phyloP scores from a whole-genome alignment of 2,888 invertebrate genomes.

The Eupithecia subfuscata region DNA sequence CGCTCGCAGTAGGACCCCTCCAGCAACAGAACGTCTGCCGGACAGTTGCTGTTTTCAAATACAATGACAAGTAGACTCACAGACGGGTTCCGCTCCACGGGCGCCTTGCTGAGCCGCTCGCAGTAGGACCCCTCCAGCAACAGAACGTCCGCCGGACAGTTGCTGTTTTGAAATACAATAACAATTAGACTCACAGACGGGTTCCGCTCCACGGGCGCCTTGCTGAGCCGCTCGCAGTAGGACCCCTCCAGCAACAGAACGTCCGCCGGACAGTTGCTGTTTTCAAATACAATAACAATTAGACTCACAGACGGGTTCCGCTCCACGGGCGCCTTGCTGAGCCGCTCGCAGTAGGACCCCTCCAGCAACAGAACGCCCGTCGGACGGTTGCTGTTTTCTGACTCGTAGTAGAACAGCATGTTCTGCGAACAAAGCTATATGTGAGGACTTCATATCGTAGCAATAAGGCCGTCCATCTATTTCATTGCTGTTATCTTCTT shows the following conservation, averaged over 20 bases:
- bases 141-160: slow-evolving; percentile 92
- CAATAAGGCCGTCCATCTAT: background rate
- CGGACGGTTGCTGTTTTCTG: slow-evolving; percentile 90
- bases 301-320: slow-evolving; percentile 70
- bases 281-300: slow-evolving; percentile 54
- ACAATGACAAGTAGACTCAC: slow-evolving; percentile 49
- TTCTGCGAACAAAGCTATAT: slow-evolving; percentile 83
- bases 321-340: slow-evolving; percentile 85
- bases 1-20: slow-evolving; percentile 95
- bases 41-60: slow-evolving; percentile 87
- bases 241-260: slow-evolving; percentile 94
- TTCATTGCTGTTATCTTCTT: too few relatives aligned
- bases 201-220: slow-evolving; percentile 79
- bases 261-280: slow-evolving; percentile 84
- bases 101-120: slow-evolving; percentile 88
- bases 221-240: slow-evolving; percentile 92
- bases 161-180: slow-evolving; percentile 84
- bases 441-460: background rate
- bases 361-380: slow-evolving; percentile 94
- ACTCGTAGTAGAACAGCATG: slow-evolving; percentile 95
- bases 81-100: slow-evolving; percentile 74
- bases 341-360: slow-evolving; percentile 93
- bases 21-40: slow-evolving; percentile 92
- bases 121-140: slow-evolving; percentile 95
- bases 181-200: slow-evolving; percentile 61